Evolutionary conservation across 1,140 invertebrate genomes (phyloP), one percentile per base, ranked within the genome.

Genomic region (Drosophila orosa): DNA sequence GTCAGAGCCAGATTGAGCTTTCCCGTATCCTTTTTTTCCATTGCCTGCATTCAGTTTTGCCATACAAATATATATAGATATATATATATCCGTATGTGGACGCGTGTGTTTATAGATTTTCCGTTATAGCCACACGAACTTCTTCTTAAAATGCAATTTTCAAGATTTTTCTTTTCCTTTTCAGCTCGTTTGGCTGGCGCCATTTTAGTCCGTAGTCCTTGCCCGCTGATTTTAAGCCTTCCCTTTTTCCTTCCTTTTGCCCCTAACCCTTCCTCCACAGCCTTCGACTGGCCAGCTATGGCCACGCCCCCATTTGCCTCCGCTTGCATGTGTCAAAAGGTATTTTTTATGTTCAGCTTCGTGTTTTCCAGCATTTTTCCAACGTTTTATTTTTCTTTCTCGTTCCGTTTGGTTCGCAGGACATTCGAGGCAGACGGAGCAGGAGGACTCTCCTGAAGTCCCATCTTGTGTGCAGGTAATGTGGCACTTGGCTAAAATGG

Each of bases 401-500:
- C 50, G 47, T 47, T 47, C 45, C 45, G 42, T 44, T 69, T 76
- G 50, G 35, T 35, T 60, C 50, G 25, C 42, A 56, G 48, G 52
- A 45, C 60, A 24, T 37, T 47, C n/a, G 54, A 52, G 19, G 19
- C 42, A 24, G 24, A 47, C 42, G 40, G 7, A 19, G 22, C 12
- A 5, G 24, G 50, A 29, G 17, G 25, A 40, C 42, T 37, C 24
- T 42, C 25, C 40, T 33, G 39, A 60, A 31, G 81, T 85, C 82
- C 82, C 82, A 85, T 85, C 82, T 85, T 89, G 90, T 89, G 82
- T 89, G 87, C 87, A 91, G 87, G 89, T 90, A 90, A 90, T 90
- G 80, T 90, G 87, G 84, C 89, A 90, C 89, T 90, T 90, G 87
- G 80, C 83, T 90, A 90, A 90, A 90, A 90, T 90, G 84, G 87